These are phyloP conservation scores for Plagiodera versicolora DNA, from an alignment of 2,888 invertebrate species.

Conservation along the genomic window DNA sequence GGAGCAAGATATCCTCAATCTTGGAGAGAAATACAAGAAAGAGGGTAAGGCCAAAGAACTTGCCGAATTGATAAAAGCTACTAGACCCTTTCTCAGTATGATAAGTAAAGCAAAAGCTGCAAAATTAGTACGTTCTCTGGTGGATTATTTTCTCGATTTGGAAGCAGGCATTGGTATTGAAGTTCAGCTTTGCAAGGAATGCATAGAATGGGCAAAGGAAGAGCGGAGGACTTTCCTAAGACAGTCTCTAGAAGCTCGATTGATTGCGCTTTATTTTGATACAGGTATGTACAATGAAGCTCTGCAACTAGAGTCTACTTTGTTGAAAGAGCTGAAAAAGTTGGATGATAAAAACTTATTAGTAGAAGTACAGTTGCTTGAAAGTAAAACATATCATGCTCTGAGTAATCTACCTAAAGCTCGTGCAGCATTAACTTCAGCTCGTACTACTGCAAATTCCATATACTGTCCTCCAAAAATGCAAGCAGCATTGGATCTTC, in stretches of 20 bases:
- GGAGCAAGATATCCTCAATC: slow-evolving; percentile 91
- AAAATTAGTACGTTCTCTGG: slow-evolving; percentile 93
- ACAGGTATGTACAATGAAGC: slow-evolving; percentile 89
- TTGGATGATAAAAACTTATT: slow-evolving; percentile 98
- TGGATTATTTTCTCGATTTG: slow-evolving; percentile 96
- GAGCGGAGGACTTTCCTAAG: slow-evolving; percentile 96
- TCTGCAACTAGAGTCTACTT: slow-evolving; percentile 77
- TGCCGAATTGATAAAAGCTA: slow-evolving; percentile 90
- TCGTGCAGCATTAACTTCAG: slow-evolving; percentile 94
- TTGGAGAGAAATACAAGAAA: slow-evolving; percentile 90
- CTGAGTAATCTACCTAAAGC: slow-evolving; percentile 96
- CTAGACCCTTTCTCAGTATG: slow-evolving; percentile 90
- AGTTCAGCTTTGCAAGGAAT: slow-evolving; percentile 91
- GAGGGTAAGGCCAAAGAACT: slow-evolving; percentile 91
- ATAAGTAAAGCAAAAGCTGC: slow-evolving; percentile 99
- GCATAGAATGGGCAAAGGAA: slow-evolving; percentile 99
- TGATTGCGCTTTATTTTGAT: slow-evolving; percentile 93
- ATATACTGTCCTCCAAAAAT: slow-evolving; percentile 99
- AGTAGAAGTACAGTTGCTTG: slow-evolving; percentile 96
- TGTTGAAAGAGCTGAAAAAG: slow-evolving; percentile 95
- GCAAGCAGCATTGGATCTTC: slow-evolving; percentile 95
- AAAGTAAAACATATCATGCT: slow-evolving; percentile 98
- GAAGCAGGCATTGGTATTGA: slow-evolving; percentile 96
- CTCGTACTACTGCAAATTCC: slow-evolving; percentile 98
- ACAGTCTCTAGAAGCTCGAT: slow-evolving; percentile 92